Evolutionary conservation across 2,888 invertebrate species (phyloP), one percentile per base, ranked within the genome.

Genomic region (Sycophila texana): DNA sequence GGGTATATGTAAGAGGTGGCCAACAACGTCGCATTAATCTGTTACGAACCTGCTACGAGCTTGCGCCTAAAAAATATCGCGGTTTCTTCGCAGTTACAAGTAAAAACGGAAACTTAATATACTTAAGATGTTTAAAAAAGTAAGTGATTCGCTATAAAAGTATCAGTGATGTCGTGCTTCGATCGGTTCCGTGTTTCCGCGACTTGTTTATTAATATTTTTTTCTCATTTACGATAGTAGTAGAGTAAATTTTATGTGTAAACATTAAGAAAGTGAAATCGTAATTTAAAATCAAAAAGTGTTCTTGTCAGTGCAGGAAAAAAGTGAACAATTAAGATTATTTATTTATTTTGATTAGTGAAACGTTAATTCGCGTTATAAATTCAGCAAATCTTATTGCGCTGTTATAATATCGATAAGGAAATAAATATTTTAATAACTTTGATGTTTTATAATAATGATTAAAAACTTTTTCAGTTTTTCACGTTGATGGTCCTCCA

Each of bases 391-490:
- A 61, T 30, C 30, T 7, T 39, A 16, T 60, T 60, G 13, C 30
- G 22, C 18, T 20, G 2, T 1, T 22, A 26, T 16, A 16, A 13
- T 58, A 58, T 4, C 18, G 18, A 20, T 13, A 20, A 58, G 13
- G 13, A 26, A 60, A 60, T 13, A 26, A 0, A 63, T 72, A 20
- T 60, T 58, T 49, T n/a, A 51, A 14, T 13, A n/a, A n/a, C 2
- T 18, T 68, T 2, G n/a, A n/a, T 14, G 20, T 12, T 12, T 7
- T 22, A 55, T 20, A 20, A 49, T 26, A 4, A 72, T n/a, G 39
- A 47, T 30, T 71, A 13, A 74, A 0, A 58, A 53, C 39, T 49
- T 53, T 78, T 78, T 55, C 74, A 78, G 78, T 68, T 60, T 16
- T 1, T 30, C n/a, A 30, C 74, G 51, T 22, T 79, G 14, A 2